Evolutionary conservation across 2,888 invertebrate species (phyloP).

Genomic region (Sphinx pinastri): DNA sequence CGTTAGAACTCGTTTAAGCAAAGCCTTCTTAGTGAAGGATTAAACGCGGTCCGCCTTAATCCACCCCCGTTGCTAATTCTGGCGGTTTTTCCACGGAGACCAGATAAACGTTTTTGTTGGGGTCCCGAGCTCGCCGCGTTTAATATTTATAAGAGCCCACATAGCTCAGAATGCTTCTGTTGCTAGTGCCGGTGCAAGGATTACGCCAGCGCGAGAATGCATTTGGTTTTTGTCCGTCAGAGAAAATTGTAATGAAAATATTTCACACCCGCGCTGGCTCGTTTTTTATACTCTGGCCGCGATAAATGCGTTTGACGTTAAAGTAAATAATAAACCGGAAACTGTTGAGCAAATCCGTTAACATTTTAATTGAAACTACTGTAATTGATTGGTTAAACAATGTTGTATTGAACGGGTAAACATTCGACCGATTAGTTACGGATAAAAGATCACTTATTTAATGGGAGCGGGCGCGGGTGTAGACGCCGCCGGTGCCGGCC

Average conservation of each 20-base stretch:
- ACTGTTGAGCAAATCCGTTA: conserved; percentile 33
- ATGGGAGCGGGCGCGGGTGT: conserved; percentile 26
- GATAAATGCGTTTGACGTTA: conserved; percentile 29
- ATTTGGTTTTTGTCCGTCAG: conserved; percentile 64
- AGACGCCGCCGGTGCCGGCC: conserved; percentile 34
- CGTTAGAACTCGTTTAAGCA: conserved; percentile 84
- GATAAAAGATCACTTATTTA: conserved; percentile 68
- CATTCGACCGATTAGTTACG: conserved; percentile 61
- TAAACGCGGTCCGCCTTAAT: conserved; percentile 83
- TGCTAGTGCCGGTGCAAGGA: conserved; percentile 69
- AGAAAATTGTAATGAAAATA: conserved; percentile 63
- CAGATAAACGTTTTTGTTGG: conserved; percentile 82
- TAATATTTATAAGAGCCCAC: conserved; percentile 80
- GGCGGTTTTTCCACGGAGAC: conserved; percentile 80
- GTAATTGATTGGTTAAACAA: conserved; percentile 54
- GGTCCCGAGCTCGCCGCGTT: conserved; percentile 67
- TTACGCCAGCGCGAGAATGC: conserved; percentile 66
- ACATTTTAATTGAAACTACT: conserved; percentile 47
- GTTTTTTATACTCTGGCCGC: conserved; percentile 24
- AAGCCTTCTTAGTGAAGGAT: conserved; percentile 85
- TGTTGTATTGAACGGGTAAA: conserved; percentile 52
- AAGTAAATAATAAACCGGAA: conserved; percentile 36
- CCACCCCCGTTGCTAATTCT: conserved; percentile 82
- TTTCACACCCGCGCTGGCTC: conserved; percentile 39
- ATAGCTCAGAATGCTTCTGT: conserved; percentile 69